Evolutionary conservation across 2,797 vertebrate genomes (phyloP).

Genomic region (Manis pentadactyla): DNA sequence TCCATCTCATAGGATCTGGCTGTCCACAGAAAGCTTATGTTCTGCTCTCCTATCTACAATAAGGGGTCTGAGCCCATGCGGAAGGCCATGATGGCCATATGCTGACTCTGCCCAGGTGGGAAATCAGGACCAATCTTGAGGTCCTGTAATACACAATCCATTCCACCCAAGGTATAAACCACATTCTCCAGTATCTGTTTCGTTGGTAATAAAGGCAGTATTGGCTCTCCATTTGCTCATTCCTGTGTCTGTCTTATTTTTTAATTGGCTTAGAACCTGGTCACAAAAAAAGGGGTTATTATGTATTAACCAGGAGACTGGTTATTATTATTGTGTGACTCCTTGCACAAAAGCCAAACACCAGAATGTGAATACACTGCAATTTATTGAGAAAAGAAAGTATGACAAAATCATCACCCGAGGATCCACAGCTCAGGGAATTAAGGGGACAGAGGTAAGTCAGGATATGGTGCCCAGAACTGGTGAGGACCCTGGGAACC

Average conservation of each 20-base stretch:
- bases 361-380: slow-evolving; percentile 19
- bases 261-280: not conserved
- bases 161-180: not conserved
- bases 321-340: not conserved
- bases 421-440: not conserved
- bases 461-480: not conserved
- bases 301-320: not conserved
- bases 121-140: not conserved
- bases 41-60: not conserved
- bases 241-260: not conserved
- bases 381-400: slow-evolving; percentile 72
- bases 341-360: slow-evolving; percentile 48
- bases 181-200: not conserved
- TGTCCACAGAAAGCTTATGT: not conserved
- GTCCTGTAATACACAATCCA: not conserved
- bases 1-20: not conserved
- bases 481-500: not conserved
- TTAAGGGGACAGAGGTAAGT: not conserved
- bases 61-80: not conserved
- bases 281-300: not conserved
- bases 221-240: not conserved
- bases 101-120: not conserved
- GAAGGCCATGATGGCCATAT: not conserved
- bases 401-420: not conserved
- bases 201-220: not conserved